Base-by-base conservation (phyloP, 2,797 vertebrate species). In the Chelon labrosus region DNA sequence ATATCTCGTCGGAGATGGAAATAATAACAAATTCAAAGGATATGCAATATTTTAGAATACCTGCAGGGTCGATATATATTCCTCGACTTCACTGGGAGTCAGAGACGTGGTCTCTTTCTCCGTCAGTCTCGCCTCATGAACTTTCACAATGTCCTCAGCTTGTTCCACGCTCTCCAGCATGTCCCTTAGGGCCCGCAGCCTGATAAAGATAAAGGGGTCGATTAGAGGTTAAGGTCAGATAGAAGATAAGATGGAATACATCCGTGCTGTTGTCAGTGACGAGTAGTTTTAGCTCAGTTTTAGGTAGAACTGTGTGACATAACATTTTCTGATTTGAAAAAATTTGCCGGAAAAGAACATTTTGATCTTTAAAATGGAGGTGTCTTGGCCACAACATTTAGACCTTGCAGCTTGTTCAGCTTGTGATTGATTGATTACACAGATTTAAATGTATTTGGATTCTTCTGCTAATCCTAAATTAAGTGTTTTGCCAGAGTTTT, bases 41-140 rank as follows among this genome's bases (percentile, higher is more conserved):
- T 12, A 37, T 20, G 20, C 11, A 5, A 20, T 6, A 2, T 16
- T 4, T 46, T 6, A 46, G 39, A 75, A 57, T 86, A 93, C 92
- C 92, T 84, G 75, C 47, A 93, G 70, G 46, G 87, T 85, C 22
- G 72, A 86, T 46, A 96, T 95, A 65, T 98, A 97, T 39, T 95
- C 95, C 55, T 96, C 95, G 58, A 98, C 94, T 85, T 98, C 97
- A 66, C 91, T 90, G 7, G 95, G 94, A 27, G 94, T 94, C 82
- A 99, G 93, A 71, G 95, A 97, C 27, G 97, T 94, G 0, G 98
- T 99, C 82, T 99, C 98, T 69, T 97, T 97, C 92, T 99, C 98
- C 0, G 95, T 96, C 59, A 99, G 93, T 41, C 96, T 94, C 47
- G 97, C 96, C 91, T 99, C 98, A 2, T 97, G 94, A 80, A 98